Evolutionary conservation across 2,113 vertebrate species (phyloP).

Genomic region (Platichthys flesus): DNA sequence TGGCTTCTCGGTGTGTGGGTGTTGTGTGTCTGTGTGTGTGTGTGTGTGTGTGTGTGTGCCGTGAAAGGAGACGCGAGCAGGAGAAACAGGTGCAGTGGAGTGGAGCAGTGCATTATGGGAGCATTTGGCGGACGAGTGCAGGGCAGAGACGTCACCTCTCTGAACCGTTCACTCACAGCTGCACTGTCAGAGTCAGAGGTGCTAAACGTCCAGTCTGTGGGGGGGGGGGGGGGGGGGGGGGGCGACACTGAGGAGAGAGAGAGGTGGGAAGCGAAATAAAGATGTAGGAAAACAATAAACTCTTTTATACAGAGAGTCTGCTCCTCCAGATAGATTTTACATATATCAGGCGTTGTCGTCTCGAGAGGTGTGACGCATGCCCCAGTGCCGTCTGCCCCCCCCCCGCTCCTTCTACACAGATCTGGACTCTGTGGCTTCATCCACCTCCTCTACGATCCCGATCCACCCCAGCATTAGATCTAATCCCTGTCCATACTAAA

Average conservation of each 20-base stretch:
- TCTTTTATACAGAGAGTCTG: background rate
- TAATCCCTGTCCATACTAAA: no score
- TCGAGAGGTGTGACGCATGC: background rate
- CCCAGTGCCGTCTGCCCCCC: background rate
- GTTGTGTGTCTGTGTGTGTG: no score
- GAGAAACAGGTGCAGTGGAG: conserved; percentile 37
- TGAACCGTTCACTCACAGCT: conserved; percentile 26
- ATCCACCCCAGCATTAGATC: no score
- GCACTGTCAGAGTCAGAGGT: conserved; percentile 62
- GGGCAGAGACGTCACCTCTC: conserved; percentile 14
- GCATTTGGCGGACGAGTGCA: conserved; percentile 24
- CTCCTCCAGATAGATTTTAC: no score
- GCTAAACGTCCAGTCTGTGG: conserved; percentile 57
- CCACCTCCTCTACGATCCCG: no score
- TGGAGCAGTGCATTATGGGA: conserved; percentile 47
- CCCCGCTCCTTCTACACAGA: background rate
- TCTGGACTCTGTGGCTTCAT: background rate
- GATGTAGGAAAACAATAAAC: background rate
- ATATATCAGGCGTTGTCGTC: background rate
- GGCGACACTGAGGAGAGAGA: conserved; percentile 5
- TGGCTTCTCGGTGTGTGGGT: background rate
- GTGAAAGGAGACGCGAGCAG: conserved; percentile 32
- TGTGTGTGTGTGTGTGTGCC: no score
- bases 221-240: conserved; percentile 32
- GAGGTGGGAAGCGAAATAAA: background rate